Base-by-base conservation (phyloP, 1,140 invertebrate species). In the Telenomus remus region DNA sequence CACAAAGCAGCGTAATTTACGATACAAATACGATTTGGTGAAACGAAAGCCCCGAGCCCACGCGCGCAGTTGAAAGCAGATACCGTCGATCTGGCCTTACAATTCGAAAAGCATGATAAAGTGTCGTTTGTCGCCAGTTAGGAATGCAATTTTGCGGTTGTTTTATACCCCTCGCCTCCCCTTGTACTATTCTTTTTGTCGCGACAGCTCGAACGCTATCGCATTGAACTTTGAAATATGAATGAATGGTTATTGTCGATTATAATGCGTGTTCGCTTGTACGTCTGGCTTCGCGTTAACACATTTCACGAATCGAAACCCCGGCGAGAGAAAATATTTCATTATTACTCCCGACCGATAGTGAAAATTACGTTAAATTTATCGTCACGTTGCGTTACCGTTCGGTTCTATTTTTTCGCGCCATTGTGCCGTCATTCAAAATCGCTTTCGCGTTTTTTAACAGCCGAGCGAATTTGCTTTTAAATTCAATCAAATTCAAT, bases 111-210 rank as follows among this genome's bases (percentile, higher is more conserved):
- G 72, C 72, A 79, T 79, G 77, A 79, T 76, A 79, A 79, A 79
- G 72, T 74, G 63, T 71, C 68, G 66, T 74, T 78, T 73, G 75
- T 78, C 69, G 70, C 55, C 71, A 70, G 76, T 75, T 77, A 77
- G 76, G 76, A 79, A 79, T 79, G 76, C 63, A 79, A 79, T 79
- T 79, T 79, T 56, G 72, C 64, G 76, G 73, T 72, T 77, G 68
- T 79, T 79, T 79, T 79, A 75, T 79, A 76, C 56, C n/a, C n/a
- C n/a, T n/a, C n/a, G n/a, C n/a, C n/a, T n/a, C n/a, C n/a, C n/a
- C n/a, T n/a, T n/a, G 15, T 48, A 61, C 56, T 64, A 68, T 64
- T 70, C 65, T 68, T 74, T 43, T 51, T 60, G 46, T 48, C 27
- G 19, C 51, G 68, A 63, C 57, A 68, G 48, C 51, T 14, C 50